A percentile compares a stretch with the other conserved stretches of the same genome.
phyloP scores from a whole-genome alignment of 2,797 vertebrate species.

The Hyperoplus lanceolatus region DNA sequence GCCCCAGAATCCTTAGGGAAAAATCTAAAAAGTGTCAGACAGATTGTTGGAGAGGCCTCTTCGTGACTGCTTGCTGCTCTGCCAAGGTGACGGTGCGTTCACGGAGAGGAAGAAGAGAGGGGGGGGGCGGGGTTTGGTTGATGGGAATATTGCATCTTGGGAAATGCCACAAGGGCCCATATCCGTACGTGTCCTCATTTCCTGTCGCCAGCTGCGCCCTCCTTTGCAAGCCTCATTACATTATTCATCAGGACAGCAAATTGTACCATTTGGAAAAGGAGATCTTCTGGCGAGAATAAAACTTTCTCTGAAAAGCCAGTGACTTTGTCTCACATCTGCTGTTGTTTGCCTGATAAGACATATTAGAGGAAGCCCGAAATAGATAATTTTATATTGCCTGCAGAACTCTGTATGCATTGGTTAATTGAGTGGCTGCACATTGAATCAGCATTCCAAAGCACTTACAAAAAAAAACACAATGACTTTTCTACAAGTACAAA shows the following conservation, averaged over 20 bases:
- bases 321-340: constrained; percentile 60
- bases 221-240: constrained; percentile 54
- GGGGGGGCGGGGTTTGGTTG: not conserved
- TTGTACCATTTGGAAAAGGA: constrained; percentile 44
- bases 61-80: constrained; percentile 42
- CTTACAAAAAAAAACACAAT: not conserved
- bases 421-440: constrained; percentile 59
- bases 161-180: constrained; percentile 49
- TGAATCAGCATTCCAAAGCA: constrained; percentile 54
- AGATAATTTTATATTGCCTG: constrained; percentile 52
- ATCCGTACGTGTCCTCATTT: constrained; percentile 40
- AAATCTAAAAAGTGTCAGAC: constrained; percentile 60
- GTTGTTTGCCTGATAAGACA: constrained; percentile 61
- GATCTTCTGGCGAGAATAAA: constrained; percentile 29
- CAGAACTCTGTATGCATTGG: constrained; percentile 62
- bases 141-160: constrained; percentile 32
- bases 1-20: constrained; percentile 30
- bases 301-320: not conserved
- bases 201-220: constrained; percentile 58
- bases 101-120: not conserved
- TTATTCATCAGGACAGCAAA: constrained; percentile 64
- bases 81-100: constrained; percentile 57
- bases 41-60: constrained; percentile 53
- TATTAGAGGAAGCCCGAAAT: constrained; percentile 63
- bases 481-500: too few relatives aligned